These are phyloP conservation scores for Papilio helenus DNA, from an alignment of 1,140 invertebrate species.

Conservation along the genomic window DNA sequence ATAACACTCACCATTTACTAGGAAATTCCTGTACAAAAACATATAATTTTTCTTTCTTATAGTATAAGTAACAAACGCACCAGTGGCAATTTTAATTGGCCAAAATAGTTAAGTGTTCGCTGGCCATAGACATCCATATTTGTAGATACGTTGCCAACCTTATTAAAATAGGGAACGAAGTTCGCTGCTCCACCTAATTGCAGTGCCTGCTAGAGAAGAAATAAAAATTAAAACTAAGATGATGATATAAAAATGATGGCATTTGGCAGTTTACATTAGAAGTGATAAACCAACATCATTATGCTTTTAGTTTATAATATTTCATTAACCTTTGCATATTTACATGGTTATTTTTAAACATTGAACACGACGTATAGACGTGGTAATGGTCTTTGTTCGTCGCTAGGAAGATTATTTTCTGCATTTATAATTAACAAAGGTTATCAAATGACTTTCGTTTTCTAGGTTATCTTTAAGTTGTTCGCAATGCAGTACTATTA, in stretches of 20 bases:
- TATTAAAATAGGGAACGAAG: too few relatives aligned
- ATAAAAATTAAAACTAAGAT: neutral
- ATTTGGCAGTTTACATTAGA: neutral
- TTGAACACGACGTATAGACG: neutral
- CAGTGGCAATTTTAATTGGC: neutral
- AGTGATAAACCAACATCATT: neutral
- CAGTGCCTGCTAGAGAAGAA: too few relatives aligned
- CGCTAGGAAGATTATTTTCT: neutral
- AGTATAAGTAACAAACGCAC: neutral
- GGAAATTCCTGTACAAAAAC: neutral
- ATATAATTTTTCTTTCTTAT: neutral
- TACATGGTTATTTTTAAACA: conserved; percentile 7
- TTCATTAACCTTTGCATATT: conserved; percentile 21
- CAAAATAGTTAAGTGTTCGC: neutral
- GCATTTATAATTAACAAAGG: conserved; percentile 2
- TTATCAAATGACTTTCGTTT: conserved; percentile 16
- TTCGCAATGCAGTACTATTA: neutral
- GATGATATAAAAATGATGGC: neutral
- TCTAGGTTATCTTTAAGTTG: conserved; percentile 10
- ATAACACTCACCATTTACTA: neutral
- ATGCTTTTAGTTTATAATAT: neutral
- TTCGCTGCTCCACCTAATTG: too few relatives aligned
- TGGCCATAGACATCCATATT: neutral
- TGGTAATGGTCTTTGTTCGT: conserved; percentile 25
- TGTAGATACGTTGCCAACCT: neutral